A percentile compares a stretch with the other conserved stretches of the same genome.
Conservation (phyloP, 2,888 invertebrate species). For the Drosophila algonquin region DNA sequence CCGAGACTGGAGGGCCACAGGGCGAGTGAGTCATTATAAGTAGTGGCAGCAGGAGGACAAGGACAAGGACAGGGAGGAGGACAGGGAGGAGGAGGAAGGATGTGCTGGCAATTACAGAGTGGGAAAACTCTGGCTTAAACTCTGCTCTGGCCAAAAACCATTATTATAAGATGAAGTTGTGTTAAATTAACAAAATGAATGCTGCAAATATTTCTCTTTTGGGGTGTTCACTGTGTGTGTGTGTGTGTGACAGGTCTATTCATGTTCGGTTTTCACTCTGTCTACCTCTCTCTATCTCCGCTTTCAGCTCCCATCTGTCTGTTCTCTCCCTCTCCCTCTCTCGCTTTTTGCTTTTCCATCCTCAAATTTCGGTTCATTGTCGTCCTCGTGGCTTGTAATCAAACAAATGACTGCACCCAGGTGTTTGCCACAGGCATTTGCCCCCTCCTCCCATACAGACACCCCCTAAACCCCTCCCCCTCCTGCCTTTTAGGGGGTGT, state of each 20-base stretch:
- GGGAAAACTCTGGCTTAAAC: constrained; percentile 16
- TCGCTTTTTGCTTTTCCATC: constrained; percentile 22
- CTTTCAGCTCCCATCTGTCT: not conserved
- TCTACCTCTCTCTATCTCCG: not conserved
- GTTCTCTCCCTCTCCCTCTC: not conserved
- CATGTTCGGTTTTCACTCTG: not conserved
- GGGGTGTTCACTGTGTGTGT: not conserved
- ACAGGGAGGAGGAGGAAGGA: not conserved
- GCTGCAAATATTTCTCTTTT: constrained; percentile 53
- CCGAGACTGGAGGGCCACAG: constrained; percentile 24
- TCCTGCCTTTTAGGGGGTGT: not conserved
- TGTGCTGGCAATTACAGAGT: constrained; percentile 33
- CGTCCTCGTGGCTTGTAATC: constrained; percentile 64
- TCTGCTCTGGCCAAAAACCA: not conserved
- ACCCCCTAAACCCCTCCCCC: not conserved
- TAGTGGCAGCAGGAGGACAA: constrained; percentile 18
- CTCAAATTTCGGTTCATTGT: constrained; percentile 42
- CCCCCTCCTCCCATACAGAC: not conserved
- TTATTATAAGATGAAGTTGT: constrained; percentile 48
- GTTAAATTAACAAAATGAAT: constrained; percentile 50
- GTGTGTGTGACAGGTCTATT: constrained; percentile 12
- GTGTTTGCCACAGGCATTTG: constrained; percentile 46
- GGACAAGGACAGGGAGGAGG: not conserved
- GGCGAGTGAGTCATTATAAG: constrained; percentile 64
- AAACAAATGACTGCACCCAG: constrained; percentile 74